These are phyloP conservation scores for Lepisosteus osseus DNA, from an alignment of 2,113 vertebrate species.

Conservation along the genomic window DNA sequence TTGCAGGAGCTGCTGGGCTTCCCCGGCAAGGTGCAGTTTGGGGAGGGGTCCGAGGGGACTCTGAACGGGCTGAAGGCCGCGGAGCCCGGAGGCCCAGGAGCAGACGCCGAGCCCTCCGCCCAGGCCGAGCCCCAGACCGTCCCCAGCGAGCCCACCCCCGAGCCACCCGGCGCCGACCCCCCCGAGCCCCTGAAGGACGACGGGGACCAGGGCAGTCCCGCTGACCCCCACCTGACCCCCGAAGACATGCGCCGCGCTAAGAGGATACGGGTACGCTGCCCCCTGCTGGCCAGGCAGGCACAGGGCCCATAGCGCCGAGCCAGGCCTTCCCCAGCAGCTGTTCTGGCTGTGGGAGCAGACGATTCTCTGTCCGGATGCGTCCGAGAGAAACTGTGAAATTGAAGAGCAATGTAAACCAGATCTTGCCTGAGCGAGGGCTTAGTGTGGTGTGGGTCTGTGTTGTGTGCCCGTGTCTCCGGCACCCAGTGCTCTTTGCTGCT, in stretches of 20 bases:
- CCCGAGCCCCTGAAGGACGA: slow-evolving; percentile 70
- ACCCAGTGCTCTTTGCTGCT: slow-evolving; percentile 3
- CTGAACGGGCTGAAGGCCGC: slow-evolving; percentile 80
- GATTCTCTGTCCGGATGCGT: slow-evolving; percentile 31
- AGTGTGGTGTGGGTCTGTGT: not conserved
- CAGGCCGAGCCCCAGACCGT: slow-evolving; percentile 46
- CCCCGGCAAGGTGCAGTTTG: slow-evolving; percentile 75
- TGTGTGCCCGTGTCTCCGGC: not conserved
- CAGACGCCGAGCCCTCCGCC: slow-evolving; percentile 46
- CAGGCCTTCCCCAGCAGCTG: not conserved
- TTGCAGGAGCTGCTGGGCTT: slow-evolving; percentile 82
- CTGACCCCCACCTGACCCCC: slow-evolving; percentile 72
- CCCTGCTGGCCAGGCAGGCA: not conserved
- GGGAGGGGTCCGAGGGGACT: slow-evolving; percentile 61
- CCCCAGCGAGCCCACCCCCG: slow-evolving; percentile 28
- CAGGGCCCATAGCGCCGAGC: not conserved
- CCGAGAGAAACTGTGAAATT: not conserved
- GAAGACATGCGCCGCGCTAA: slow-evolving; percentile 91
- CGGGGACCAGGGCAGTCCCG: slow-evolving; percentile 49
- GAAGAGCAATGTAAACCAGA: no score
- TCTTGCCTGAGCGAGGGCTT: not conserved
- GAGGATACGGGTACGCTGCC: slow-evolving; percentile 80
- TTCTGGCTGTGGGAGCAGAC: no score
- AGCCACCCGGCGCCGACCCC: slow-evolving; percentile 29
- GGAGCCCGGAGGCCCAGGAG: slow-evolving; percentile 58